Evolutionary conservation across 1,140 invertebrate species (phyloP).

Genomic region (Holotrichia oblita): DNA sequence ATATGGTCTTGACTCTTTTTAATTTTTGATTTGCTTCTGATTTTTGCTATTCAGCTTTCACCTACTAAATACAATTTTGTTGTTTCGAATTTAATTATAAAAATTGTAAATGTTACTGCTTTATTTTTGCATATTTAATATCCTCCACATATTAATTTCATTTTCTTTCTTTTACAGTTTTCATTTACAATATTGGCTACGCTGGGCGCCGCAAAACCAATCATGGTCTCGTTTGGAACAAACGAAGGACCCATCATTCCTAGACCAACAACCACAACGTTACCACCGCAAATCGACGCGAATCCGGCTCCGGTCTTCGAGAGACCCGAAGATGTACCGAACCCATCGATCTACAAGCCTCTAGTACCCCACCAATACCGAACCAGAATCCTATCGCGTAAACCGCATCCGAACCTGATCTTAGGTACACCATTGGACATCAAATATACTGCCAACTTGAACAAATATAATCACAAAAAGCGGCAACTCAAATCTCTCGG

Average conservation of each 20-base stretch:
- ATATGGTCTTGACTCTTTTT: too few relatives aligned
- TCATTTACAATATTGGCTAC: not conserved
- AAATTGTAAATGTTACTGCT: too few relatives aligned
- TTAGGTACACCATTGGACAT: conserved; percentile 57
- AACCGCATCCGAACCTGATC: conserved; percentile 55
- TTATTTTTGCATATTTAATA: too few relatives aligned
- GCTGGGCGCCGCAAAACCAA: conserved; percentile 51
- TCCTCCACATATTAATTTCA: not conserved
- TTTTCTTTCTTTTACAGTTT: conserved; percentile 25
- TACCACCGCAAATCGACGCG: conserved; percentile 40
- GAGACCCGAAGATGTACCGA: conserved; percentile 55
- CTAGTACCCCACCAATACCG: conserved; percentile 57
- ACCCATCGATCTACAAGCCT: conserved; percentile 55
- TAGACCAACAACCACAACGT: conserved; percentile 47
- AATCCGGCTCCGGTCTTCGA: conserved; percentile 59
- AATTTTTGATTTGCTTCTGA: too few relatives aligned
- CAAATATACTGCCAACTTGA: conserved; percentile 51
- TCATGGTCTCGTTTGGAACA: conserved; percentile 57
- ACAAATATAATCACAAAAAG: conserved; percentile 52
- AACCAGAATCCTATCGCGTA: conserved; percentile 52
- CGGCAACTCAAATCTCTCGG: conserved; percentile 50
- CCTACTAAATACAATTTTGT: not conserved
- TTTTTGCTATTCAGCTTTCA: too few relatives aligned
- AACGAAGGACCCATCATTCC: conserved; percentile 55
- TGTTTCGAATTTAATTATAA: not conserved